phyloP scores from a whole-genome alignment of 2,113 vertebrate genomes.

The Pelecanus crispus region DNA sequence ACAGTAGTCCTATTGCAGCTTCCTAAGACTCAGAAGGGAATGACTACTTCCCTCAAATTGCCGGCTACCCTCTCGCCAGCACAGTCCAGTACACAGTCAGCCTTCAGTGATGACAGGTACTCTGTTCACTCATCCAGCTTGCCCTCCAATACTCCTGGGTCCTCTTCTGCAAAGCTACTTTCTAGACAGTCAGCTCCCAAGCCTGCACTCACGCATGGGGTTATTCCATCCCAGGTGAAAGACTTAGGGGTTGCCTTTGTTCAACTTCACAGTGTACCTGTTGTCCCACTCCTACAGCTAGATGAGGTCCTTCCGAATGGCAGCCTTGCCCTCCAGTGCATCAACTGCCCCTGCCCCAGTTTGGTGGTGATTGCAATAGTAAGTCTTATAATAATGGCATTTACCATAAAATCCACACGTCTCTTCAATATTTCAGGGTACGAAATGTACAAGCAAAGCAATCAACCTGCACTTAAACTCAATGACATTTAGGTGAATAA shows the following conservation, averaged over 20 bases:
- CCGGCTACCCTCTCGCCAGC: not conserved
- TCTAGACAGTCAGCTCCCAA: not conserved
- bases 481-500: not conserved
- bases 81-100: not conserved
- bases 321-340: not conserved
- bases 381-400: not conserved
- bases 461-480: not conserved
- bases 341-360: rapidly evolving
- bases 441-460: not conserved
- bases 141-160: not conserved
- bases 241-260: not conserved
- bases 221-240: not conserved
- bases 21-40: not conserved
- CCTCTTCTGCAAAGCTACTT: not conserved
- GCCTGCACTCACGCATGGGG: not conserved
- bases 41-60: not conserved
- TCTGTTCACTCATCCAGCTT: not conserved
- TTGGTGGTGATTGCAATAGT: not conserved
- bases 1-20: not conserved
- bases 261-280: not conserved
- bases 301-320: not conserved
- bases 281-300: too few species aligned
- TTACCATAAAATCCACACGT: not conserved
- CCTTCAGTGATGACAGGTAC: not conserved
- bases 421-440: not conserved